Evolutionary conservation across 1,140 invertebrate genomes (phyloP).

Genomic region (Aculops lycopersici): DNA sequence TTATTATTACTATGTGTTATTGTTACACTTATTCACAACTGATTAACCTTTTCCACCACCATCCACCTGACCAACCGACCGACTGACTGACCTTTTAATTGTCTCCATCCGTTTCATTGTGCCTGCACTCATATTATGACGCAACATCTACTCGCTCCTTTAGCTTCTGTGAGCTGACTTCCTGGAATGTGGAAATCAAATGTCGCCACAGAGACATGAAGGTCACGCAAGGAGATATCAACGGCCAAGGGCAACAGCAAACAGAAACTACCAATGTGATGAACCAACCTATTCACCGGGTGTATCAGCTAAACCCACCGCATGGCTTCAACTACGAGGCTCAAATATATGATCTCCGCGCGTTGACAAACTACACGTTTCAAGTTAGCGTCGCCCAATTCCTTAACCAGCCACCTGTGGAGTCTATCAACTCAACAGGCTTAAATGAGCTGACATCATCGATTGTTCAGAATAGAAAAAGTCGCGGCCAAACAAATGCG

Average conservation of each 20-base stretch:
- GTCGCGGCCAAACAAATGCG: slow-evolving; percentile 21
- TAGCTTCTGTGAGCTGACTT: slow-evolving; percentile 9
- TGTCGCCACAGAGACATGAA: slow-evolving; percentile 6
- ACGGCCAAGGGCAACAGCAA: background rate
- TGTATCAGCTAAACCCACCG: too few relatives aligned
- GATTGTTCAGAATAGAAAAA: slow-evolving; percentile 37
- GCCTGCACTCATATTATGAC: too few relatives aligned
- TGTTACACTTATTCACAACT: too few relatives aligned
- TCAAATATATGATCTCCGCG: slow-evolving; percentile 14
- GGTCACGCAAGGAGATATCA: slow-evolving; percentile 1
- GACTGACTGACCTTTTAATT: too few relatives aligned
- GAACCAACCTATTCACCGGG: too few relatives aligned
- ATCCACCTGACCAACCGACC: too few relatives aligned
- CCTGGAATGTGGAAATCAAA: slow-evolving; percentile 5
- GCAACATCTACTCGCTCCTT: too few relatives aligned
- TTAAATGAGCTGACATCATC: slow-evolving; percentile 16
- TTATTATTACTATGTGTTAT: too few relatives aligned
- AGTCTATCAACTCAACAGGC: slow-evolving; percentile 13
- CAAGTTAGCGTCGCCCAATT: slow-evolving; percentile 21
- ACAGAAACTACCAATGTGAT: too few relatives aligned
- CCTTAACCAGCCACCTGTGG: slow-evolving; percentile 10
- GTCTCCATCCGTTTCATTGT: too few relatives aligned
- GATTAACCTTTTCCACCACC: too few relatives aligned
- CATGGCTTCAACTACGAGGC: slow-evolving; percentile 6
- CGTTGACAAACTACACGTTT: slow-evolving; percentile 42